Conservation (phyloP, 1,140 invertebrate species). For the Anagrus nilaparvatae region DNA sequence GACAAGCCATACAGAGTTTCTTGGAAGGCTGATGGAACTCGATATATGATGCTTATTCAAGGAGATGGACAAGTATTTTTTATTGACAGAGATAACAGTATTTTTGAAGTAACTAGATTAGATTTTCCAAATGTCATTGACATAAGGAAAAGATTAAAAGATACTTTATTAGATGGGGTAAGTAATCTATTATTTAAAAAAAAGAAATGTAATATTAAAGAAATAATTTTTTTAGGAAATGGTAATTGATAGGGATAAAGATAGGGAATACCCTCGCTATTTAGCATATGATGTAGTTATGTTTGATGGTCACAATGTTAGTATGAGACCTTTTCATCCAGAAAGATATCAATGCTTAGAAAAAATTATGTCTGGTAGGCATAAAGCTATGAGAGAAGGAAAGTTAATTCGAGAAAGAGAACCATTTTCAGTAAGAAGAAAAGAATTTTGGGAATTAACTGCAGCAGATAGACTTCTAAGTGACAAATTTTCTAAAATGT, state of each 20-base stretch:
- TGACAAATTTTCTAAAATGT: conserved; percentile 73
- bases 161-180: conserved; percentile 92
- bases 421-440: conserved; percentile 78
- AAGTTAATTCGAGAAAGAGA: conserved; percentile 65
- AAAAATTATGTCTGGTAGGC: conserved; percentile 50
- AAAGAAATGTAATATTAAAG: conserved; percentile 9
- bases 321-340: conserved; percentile 64
- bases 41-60: conserved; percentile 95
- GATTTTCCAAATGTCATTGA: conserved; percentile 71
- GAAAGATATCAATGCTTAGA: conserved; percentile 69
- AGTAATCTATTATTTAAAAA: conserved; percentile 25
- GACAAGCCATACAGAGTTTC: conserved; percentile 88
- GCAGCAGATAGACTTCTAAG: conserved; percentile 61
- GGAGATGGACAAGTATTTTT: conserved; percentile 79
- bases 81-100: conserved; percentile 88
- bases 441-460: conserved; percentile 80
- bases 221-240: conserved; percentile 61
- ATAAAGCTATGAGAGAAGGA: conserved; percentile 64
- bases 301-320: conserved; percentile 71
- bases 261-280: conserved; percentile 70
- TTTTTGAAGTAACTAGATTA: conserved; percentile 78
- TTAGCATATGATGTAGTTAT: conserved; percentile 92
- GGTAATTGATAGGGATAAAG: conserved; percentile 73
- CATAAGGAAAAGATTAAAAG: conserved; percentile 54
- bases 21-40: conserved; percentile 98